Evolutionary conservation across 2,888 invertebrate species (phyloP).

Genomic region (Hemistola chrysoprasaria): DNA sequence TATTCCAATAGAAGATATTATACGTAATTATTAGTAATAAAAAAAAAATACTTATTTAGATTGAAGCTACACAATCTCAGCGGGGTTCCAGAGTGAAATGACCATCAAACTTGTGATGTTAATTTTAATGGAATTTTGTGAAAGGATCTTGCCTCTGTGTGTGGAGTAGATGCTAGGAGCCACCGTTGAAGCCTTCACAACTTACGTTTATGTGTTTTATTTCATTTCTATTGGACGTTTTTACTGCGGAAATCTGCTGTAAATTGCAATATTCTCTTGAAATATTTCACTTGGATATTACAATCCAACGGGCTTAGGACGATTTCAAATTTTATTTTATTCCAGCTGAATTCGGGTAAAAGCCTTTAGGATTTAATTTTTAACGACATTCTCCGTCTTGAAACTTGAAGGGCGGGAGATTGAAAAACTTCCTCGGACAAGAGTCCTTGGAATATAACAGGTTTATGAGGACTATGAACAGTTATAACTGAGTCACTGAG

Average conservation of each 20-base stretch:
- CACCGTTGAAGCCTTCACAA: too few relatives aligned
- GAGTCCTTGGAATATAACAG: too few relatives aligned
- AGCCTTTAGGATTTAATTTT: too few relatives aligned
- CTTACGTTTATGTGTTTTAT: conserved; percentile 36
- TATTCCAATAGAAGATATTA: too few relatives aligned
- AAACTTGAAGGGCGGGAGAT: too few relatives aligned
- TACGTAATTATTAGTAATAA: too few relatives aligned
- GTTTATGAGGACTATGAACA: too few relatives aligned
- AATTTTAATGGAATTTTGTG: conserved; percentile 52
- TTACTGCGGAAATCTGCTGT: conserved; percentile 20
- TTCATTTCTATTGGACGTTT: conserved; percentile 32
- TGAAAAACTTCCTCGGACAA: too few relatives aligned
- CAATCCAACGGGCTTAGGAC: conserved; percentile 1
- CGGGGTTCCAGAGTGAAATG: conserved; percentile 28
- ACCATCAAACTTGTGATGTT: conserved; percentile 50
- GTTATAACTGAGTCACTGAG: too few relatives aligned
- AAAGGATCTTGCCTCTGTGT: too few relatives aligned
- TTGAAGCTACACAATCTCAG: conserved; percentile 11
- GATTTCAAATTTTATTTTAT: conserved; percentile 8
- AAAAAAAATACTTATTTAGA: not conserved
- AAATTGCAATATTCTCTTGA: conserved; percentile 20
- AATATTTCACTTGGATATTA: conserved; percentile 4
- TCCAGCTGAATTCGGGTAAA: not conserved
- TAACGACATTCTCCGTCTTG: too few relatives aligned
- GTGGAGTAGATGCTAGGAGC: too few relatives aligned